Conservation (phyloP, 2,113 vertebrate genomes). For the Cercopithecus mona region DNA sequence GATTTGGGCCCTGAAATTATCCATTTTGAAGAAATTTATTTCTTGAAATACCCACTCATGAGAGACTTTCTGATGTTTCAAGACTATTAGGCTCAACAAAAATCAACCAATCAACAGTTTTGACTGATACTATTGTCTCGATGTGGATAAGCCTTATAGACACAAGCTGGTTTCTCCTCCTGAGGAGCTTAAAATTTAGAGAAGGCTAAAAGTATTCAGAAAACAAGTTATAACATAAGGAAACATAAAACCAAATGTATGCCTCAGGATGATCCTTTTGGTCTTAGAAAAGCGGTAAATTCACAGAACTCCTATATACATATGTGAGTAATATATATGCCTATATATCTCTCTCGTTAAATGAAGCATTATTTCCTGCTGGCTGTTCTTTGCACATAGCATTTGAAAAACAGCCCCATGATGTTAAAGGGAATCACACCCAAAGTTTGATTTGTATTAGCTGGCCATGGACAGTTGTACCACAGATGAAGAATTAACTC, state of each 20-base stretch:
- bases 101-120: background rate
- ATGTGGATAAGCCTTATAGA: background rate
- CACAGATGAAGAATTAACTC: constrained; percentile 73
- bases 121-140: background rate
- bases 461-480: constrained; percentile 43
- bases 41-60: background rate
- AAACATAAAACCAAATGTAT: background rate
- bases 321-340: background rate
- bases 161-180: background rate
- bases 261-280: background rate
- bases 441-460: constrained; percentile 66
- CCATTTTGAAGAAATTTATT: background rate
- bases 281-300: constrained; percentile 11
- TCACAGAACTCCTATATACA: background rate
- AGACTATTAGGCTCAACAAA: background rate
- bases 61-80: background rate
- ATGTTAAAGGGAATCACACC: constrained; percentile 66
- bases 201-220: background rate
- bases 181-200: background rate
- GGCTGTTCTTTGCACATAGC: constrained; percentile 30
- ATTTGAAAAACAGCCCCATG: constrained; percentile 71
- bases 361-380: constrained; percentile 67
- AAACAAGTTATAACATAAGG: background rate
- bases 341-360: background rate
- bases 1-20: background rate